These are phyloP conservation scores for Sturnira hondurensis DNA, from an alignment of 2,113 vertebrate species.

Conservation along the genomic window DNA sequence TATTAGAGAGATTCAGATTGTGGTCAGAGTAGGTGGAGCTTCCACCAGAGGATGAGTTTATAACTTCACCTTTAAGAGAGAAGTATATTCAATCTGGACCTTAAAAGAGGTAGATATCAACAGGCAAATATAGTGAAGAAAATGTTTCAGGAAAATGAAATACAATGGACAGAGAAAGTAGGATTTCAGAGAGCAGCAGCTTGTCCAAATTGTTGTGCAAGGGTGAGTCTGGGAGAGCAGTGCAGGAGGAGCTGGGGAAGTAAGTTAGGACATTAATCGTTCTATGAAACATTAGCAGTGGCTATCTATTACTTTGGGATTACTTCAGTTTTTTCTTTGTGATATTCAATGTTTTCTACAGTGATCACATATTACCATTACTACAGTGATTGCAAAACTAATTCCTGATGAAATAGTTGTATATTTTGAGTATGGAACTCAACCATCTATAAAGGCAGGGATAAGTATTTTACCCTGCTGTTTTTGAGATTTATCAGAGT, in stretches of 20 bases:
- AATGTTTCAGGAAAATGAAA: neutral
- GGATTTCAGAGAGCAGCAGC: neutral
- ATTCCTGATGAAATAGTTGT: neutral
- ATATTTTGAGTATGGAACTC: neutral
- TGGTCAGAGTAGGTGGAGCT: neutral
- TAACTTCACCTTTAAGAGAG: neutral
- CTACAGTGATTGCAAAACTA: neutral
- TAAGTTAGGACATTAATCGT: neutral
- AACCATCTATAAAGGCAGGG: neutral
- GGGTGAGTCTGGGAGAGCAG: neutral
- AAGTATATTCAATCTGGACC: neutral
- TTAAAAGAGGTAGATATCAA: neutral
- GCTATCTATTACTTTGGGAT: neutral
- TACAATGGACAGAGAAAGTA: neutral
- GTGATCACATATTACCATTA: neutral
- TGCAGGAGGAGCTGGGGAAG: neutral
- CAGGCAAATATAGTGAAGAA: neutral
- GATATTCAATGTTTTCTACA: neutral
- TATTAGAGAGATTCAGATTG: neutral
- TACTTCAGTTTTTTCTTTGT: neutral
- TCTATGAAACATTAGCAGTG: neutral
- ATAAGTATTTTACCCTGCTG: neutral
- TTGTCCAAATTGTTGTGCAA: neutral
- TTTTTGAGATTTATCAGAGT: neutral
- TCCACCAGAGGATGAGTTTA: neutral